A percentile compares a stretch with the other conserved stretches of the same genome.
phyloP scores from a whole-genome alignment of 2,797 vertebrate species.

The Bovichtus diacanthus region DNA sequence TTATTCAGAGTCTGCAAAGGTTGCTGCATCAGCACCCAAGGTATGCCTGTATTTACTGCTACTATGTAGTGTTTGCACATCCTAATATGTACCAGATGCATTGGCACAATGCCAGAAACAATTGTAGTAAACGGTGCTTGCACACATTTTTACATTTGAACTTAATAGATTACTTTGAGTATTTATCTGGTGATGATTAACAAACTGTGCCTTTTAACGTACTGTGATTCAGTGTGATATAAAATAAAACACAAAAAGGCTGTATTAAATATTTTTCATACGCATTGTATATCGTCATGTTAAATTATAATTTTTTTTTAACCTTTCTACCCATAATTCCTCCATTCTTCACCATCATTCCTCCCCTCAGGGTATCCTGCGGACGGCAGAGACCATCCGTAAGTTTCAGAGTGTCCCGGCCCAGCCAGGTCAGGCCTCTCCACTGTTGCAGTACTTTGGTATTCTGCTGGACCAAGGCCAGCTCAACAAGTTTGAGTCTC shows the following conservation, averaged over 20 bases:
- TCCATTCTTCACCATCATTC: not conserved
- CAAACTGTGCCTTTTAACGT: not conserved
- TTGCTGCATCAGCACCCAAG: slow-evolving; percentile 94
- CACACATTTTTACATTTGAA: not conserved
- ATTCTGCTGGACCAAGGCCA: slow-evolving; percentile 95
- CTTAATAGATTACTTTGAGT: not conserved
- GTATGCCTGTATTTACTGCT: slow-evolving; percentile 70
- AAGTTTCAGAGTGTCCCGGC: slow-evolving; percentile 93
- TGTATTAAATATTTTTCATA: not conserved
- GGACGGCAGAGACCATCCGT: slow-evolving; percentile 92
- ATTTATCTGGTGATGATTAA: not conserved
- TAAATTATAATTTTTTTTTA: no score
- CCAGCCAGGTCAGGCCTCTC: slow-evolving; percentile 92
- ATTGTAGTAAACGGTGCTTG: not conserved
- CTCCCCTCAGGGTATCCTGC: slow-evolving; percentile 88
- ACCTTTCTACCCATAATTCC: no score
- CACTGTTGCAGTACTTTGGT: slow-evolving; percentile 93
- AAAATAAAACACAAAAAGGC: not conserved
- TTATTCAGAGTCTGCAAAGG: slow-evolving; percentile 93
- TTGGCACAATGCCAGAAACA: not conserved
- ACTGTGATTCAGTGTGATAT: not conserved
- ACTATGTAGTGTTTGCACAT: not conserved
- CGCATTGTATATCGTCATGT: no score
- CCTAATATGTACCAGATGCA: not conserved
- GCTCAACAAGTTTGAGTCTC: slow-evolving; percentile 93